These are phyloP conservation scores for Autographa pulchrina DNA, from an alignment of 2,888 invertebrate species.

Conservation along the genomic window DNA sequence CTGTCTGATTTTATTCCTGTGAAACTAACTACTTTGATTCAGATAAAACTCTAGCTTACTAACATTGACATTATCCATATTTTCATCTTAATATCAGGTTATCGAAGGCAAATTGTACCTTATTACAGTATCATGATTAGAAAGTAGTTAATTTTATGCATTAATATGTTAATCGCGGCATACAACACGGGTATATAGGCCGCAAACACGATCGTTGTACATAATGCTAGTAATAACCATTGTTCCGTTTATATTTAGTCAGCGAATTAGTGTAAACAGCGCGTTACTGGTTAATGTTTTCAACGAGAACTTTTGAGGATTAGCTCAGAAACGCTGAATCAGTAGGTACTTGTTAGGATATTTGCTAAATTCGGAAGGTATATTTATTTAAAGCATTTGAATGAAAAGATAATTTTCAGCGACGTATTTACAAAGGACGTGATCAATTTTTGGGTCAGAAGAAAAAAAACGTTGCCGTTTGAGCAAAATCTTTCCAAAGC, in stretches of 20 bases:
- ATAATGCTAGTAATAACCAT: constrained; percentile 49
- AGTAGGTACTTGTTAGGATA: constrained; percentile 38
- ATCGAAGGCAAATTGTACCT: background rate
- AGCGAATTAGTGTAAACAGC: constrained; percentile 55
- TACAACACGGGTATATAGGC: constrained; percentile 14
- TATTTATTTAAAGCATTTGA: background rate
- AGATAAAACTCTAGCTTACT: background rate
- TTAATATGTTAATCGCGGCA: background rate
- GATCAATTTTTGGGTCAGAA: background rate
- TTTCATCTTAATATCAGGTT: constrained; percentile 2
- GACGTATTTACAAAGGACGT: background rate
- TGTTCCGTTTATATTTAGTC: constrained; percentile 41
- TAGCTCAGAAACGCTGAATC: constrained; percentile 33
- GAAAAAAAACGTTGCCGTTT: background rate
- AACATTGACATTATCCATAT: background rate
- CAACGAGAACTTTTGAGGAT: constrained; percentile 38
- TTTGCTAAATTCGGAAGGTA: constrained; percentile 26
- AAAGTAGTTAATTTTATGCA: constrained; percentile 10
- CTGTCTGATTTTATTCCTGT: too few relatives aligned
- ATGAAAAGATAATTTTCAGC: too few relatives aligned
- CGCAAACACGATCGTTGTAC: constrained; percentile 29
- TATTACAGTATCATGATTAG: constrained; percentile 5
- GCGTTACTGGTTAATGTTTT: constrained; percentile 52
- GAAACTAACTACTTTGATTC: too few relatives aligned
- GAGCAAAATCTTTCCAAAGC: too few relatives aligned